Percentiles rank a stretch among this genome's conserved stretches.
Conservation (phyloP, 2,113 vertebrate genomes). For the Rhabdomys dilectus region DNA sequence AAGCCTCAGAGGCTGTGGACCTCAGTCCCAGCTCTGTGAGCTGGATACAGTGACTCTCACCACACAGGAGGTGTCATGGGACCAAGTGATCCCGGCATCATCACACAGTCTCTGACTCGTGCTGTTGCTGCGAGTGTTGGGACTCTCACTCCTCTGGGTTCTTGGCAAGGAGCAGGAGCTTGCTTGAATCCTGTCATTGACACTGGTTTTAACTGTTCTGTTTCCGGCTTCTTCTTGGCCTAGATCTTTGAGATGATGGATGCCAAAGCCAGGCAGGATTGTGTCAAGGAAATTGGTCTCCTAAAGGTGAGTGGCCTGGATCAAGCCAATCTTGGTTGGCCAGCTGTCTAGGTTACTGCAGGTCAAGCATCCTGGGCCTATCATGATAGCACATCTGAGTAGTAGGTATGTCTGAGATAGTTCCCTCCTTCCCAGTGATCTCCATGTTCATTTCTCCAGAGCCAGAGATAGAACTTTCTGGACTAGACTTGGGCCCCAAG, state of each 20-base stretch:
- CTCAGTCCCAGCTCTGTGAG: background rate
- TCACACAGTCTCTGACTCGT: background rate
- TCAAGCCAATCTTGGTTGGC: background rate
- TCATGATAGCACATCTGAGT: background rate
- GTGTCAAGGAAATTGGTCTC: slow-evolving; percentile 96
- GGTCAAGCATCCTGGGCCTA: background rate
- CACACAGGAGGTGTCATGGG: accelerated
- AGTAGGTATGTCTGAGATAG: background rate
- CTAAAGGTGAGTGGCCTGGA: slow-evolving; percentile 90
- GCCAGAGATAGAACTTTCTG: background rate
- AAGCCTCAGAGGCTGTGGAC: background rate
- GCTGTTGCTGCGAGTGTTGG: accelerated
- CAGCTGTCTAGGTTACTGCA: background rate
- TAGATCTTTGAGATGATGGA: slow-evolving; percentile 99
- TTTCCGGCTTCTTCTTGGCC: slow-evolving; percentile 54
- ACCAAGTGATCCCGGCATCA: accelerated
- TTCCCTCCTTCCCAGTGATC: background rate
- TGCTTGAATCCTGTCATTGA: background rate
- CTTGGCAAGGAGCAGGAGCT: accelerated
- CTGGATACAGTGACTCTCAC: background rate
- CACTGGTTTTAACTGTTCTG: background rate
- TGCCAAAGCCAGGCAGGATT: slow-evolving; percentile 95
- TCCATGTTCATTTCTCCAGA: background rate
- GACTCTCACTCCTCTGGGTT: no score
- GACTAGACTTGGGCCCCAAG: background rate